These are phyloP conservation scores for Odontomyia ornata DNA, from an alignment of 2,888 invertebrate species.

Conservation along the genomic window DNA sequence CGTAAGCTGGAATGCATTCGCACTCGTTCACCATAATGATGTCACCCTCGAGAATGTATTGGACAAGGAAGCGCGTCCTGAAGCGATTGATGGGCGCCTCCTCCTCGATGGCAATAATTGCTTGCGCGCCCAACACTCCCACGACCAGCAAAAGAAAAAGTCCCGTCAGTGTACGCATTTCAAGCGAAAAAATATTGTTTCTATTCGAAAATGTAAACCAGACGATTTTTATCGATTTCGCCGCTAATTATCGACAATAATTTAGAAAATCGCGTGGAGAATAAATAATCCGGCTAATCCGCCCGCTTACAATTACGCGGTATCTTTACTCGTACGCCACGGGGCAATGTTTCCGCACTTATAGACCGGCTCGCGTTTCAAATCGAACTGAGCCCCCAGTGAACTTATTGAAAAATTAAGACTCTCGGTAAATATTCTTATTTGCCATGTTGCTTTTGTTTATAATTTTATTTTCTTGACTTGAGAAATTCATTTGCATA, in stretches of 20 bases:
- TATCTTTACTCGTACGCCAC: slow-evolving; percentile 28
- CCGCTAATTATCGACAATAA: background rate
- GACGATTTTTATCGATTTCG: slow-evolving; percentile 10
- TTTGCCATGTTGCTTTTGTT: slow-evolving; percentile 38
- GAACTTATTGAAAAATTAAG: slow-evolving; percentile 41
- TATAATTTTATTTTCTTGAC: slow-evolving; percentile 40
- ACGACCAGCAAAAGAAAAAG: slow-evolving; percentile 10
- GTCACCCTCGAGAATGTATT: slow-evolving; percentile 50
- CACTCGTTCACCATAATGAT: slow-evolving; percentile 49
- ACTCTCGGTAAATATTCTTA: slow-evolving; percentile 41
- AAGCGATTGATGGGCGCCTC: slow-evolving; percentile 45
- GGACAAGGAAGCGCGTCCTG: slow-evolving; percentile 45
- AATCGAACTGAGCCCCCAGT: slow-evolving; percentile 38
- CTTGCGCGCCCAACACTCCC: background rate
- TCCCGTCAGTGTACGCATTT: background rate
- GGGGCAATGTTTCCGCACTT: slow-evolving; percentile 19
- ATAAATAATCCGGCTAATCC: background rate
- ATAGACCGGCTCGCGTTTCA: slow-evolving; percentile 27
- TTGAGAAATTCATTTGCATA: slow-evolving; percentile 38
- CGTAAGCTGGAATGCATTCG: slow-evolving; percentile 45
- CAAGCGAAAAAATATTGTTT: background rate
- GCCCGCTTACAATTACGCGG: slow-evolving; percentile 23
- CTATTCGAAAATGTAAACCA: background rate
- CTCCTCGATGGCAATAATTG: slow-evolving; percentile 41
- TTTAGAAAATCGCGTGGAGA: background rate